phyloP scores from a whole-genome alignment of 2,888 invertebrate species.

The Philopedon plagiatum region DNA sequence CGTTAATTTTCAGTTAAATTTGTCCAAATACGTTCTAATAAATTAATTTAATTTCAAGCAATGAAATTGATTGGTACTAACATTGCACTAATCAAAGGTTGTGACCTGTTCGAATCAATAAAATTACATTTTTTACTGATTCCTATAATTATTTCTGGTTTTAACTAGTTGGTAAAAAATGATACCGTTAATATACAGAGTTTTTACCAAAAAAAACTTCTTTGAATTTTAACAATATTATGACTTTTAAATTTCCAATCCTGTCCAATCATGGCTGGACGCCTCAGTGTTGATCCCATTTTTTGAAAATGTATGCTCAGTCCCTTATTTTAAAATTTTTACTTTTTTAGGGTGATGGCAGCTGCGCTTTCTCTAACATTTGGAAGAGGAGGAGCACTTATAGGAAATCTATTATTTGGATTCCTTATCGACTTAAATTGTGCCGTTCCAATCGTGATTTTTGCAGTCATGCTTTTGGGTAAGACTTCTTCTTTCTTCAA shows the following conservation, averaged over 20 bases:
- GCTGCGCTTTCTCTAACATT: slow-evolving; percentile 84
- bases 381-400: slow-evolving; percentile 82
- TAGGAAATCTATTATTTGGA: slow-evolving; percentile 84
- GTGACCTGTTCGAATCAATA: not conserved
- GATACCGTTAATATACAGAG: too few species aligned
- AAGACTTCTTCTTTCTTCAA: too few species aligned
- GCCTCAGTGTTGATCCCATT: too few species aligned
- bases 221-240: too few species aligned
- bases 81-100: not conserved
- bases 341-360: slow-evolving; percentile 81
- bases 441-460: slow-evolving; percentile 80
- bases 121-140: not conserved
- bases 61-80: not conserved
- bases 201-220: too few species aligned
- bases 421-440: slow-evolving; percentile 86
- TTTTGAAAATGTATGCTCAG: too few species aligned
- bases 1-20: not conserved
- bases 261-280: too few species aligned
- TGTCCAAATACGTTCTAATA: not conserved
- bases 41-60: not conserved
- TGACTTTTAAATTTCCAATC: too few species aligned
- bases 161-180: not conserved
- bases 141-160: not conserved
- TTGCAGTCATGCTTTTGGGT: slow-evolving; percentile 82
- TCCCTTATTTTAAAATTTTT: not conserved